A percentile compares a stretch with the other conserved stretches of the same genome.
phyloP scores from a whole-genome alignment of 2,797 vertebrate species.

The Poecilia wingei region DNA sequence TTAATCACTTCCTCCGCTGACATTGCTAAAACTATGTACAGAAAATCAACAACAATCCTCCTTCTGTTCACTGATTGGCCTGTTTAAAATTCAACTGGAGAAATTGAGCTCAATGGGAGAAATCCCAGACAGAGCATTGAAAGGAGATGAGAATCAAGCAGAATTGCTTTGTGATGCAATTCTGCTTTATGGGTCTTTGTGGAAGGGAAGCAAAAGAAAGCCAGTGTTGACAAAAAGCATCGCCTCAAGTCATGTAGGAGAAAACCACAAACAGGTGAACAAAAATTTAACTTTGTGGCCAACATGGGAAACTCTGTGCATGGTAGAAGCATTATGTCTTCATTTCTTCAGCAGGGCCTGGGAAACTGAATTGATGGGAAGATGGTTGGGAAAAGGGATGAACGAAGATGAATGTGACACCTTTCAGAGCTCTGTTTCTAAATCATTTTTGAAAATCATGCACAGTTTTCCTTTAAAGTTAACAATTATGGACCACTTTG shows the following conservation, averaged over 20 bases:
- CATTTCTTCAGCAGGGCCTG: background rate
- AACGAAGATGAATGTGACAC: background rate
- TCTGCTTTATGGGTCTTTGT: too few relatives aligned
- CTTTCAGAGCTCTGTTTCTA: background rate
- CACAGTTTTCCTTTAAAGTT: background rate
- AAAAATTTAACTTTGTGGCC: background rate
- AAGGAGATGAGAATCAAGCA: too few relatives aligned
- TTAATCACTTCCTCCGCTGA: too few relatives aligned
- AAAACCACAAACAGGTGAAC: background rate
- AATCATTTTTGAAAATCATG: background rate
- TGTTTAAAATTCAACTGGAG: too few relatives aligned
- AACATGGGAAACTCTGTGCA: background rate
- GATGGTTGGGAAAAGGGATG: background rate
- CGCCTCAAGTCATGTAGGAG: background rate
- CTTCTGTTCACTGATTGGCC: too few relatives aligned
- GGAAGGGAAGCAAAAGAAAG: background rate
- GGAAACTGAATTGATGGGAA: background rate
- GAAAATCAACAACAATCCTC: too few relatives aligned
- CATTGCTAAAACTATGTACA: too few relatives aligned
- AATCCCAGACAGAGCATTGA: too few relatives aligned
- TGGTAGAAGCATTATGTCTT: background rate
- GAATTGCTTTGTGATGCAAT: too few relatives aligned
- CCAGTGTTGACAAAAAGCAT: background rate
- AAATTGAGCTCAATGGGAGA: too few relatives aligned
- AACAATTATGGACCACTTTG: background rate